These are phyloP conservation scores for Drosophila seguyi DNA, from an alignment of 1,140 invertebrate genomes.

Conservation along the genomic window DNA sequence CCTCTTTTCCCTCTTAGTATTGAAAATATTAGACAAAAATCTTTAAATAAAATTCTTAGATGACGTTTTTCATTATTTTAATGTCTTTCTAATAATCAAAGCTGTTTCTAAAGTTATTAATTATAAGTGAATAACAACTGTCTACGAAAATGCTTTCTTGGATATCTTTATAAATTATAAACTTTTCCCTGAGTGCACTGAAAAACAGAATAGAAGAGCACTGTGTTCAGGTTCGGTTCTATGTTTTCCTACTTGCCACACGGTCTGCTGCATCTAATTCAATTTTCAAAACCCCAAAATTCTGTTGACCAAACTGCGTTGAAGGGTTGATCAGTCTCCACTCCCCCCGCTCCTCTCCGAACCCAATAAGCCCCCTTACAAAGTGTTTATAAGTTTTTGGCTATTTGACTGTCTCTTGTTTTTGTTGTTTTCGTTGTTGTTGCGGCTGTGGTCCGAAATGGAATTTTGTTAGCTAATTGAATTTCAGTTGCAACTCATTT, in stretches of 20 bases:
- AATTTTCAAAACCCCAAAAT: conserved; percentile 82
- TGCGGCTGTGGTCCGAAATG: conserved; percentile 71
- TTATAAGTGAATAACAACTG: no score
- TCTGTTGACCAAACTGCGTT: conserved; percentile 80
- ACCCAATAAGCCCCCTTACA: conserved; percentile 14
- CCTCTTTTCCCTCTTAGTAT: no score
- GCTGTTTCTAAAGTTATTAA: no score
- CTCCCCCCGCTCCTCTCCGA: neutral
- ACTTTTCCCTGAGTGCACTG: neutral
- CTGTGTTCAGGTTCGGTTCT: conserved; percentile 39
- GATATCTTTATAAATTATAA: no score
- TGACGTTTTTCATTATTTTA: no score
- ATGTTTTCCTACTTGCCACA: conserved; percentile 39
- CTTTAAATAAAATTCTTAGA: no score
- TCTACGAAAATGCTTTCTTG: no score
- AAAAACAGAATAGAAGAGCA: conserved; percentile 6
- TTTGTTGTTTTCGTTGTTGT: conserved; percentile 6
- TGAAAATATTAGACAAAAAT: no score
- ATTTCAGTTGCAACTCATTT: conserved; percentile 84
- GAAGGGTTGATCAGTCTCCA: conserved; percentile 53
- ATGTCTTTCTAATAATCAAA: no score
- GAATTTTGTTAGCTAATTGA: conserved; percentile 84
- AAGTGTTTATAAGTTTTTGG: conserved; percentile 80
- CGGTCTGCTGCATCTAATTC: conserved; percentile 83
- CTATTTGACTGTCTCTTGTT: conserved; percentile 52